Evolutionary conservation across 2,113 vertebrate species (phyloP).

Genomic region (Prolemur simus): DNA sequence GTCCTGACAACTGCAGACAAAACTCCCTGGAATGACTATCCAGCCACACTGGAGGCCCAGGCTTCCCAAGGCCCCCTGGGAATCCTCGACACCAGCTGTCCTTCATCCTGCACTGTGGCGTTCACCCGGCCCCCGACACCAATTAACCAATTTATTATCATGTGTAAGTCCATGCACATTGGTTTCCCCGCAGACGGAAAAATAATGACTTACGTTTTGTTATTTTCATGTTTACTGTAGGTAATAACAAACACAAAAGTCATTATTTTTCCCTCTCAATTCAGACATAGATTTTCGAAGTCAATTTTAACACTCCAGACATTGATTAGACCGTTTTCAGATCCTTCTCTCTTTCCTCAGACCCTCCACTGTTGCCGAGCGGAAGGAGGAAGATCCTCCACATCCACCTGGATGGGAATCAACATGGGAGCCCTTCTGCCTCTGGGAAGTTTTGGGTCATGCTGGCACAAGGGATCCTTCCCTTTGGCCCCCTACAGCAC

Average conservation of each 20-base stretch:
- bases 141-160: neutral
- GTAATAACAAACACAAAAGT: neutral
- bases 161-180: neutral
- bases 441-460: neutral
- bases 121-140: neutral
- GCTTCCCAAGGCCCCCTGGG: neutral
- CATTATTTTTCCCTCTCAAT: neutral
- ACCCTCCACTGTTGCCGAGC: neutral
- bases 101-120: neutral
- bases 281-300: neutral
- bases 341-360: neutral
- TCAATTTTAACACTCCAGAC: neutral
- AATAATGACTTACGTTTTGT: no score
- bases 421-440: neutral
- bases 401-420: neutral
- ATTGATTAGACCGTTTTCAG: neutral
- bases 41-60: neutral
- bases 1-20: slow-evolving; percentile 66
- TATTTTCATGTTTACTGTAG: no score
- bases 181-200: neutral
- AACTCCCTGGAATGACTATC: neutral
- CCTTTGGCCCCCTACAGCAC: neutral
- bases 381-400: neutral
- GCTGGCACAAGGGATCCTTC: neutral
- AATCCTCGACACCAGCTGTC: slow-evolving; percentile 28